phyloP scores from a whole-genome alignment of 2,797 vertebrate genomes.

The Monodelphis domestica region DNA sequence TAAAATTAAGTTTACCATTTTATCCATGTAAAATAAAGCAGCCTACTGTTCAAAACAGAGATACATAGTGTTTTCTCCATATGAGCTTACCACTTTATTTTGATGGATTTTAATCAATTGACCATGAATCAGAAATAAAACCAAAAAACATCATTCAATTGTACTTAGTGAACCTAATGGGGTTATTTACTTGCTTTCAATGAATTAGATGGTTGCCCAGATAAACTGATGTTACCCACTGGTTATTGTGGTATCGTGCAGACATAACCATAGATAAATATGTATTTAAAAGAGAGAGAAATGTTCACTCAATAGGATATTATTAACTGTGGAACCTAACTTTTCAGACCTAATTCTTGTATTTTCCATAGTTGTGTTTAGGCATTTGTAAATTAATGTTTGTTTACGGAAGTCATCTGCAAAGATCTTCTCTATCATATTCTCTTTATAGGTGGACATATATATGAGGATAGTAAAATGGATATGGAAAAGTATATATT shows the following conservation, averaged over 20 bases:
- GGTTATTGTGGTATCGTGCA: too few species aligned
- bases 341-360: neutral
- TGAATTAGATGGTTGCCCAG: neutral
- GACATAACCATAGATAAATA: neutral
- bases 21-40: too few species aligned
- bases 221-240: too few species aligned
- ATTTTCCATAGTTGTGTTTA: neutral
- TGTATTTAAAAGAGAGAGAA: neutral
- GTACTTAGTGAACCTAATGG: neutral
- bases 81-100: too few species aligned
- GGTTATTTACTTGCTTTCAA: neutral
- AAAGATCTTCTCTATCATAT: neutral
- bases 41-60: too few species aligned
- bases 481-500: slow-evolving; percentile 10
- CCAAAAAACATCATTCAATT: too few species aligned
- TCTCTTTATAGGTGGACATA: slow-evolving; percentile 28
- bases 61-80: too few species aligned
- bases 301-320: neutral
- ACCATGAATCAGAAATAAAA: too few species aligned
- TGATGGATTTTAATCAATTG: too few species aligned
- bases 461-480: slow-evolving; percentile 11
- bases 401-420: slow-evolving; percentile 15
- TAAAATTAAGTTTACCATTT: too few species aligned
- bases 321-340: neutral
- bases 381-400: slow-evolving; percentile 15